phyloP scores from a whole-genome alignment of 1,140 invertebrate genomes.

The Dendrolimus kikuchii region DNA sequence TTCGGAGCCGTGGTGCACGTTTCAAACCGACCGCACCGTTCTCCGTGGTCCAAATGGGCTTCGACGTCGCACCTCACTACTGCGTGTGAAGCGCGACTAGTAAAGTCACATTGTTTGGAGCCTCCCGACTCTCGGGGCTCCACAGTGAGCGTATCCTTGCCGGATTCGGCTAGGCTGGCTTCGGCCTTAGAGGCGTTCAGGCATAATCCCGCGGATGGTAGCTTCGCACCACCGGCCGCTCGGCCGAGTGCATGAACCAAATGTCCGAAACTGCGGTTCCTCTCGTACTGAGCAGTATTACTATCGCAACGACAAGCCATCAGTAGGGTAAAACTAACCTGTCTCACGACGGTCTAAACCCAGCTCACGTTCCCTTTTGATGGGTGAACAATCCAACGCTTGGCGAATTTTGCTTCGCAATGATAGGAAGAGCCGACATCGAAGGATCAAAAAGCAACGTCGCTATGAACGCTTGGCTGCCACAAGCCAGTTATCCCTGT shows the following conservation, averaged over 20 bases:
- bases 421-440: slow-evolving; percentile 88
- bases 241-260: slow-evolving; percentile 81
- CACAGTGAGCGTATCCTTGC: slow-evolving; percentile 66
- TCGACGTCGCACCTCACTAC: slow-evolving; percentile 15
- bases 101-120: slow-evolving; percentile 74
- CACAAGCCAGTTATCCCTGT: slow-evolving; percentile 90
- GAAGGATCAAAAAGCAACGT: slow-evolving; percentile 79
- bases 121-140: slow-evolving; percentile 72
- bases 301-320: slow-evolving; percentile 65
- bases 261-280: slow-evolving; percentile 82
- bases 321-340: slow-evolving; percentile 82
- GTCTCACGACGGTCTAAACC: slow-evolving; percentile 87
- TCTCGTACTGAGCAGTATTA: slow-evolving; percentile 75
- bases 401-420: slow-evolving; percentile 86
- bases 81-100: slow-evolving; percentile 75
- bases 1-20: slow-evolving; percentile 13
- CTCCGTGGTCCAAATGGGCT: slow-evolving; percentile 18
- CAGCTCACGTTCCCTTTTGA: slow-evolving; percentile 83
- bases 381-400: slow-evolving; percentile 88
- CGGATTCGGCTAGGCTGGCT: slow-evolving; percentile 76
- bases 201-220: slow-evolving; percentile 87
- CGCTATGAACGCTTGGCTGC: slow-evolving; percentile 89
- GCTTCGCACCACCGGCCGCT: slow-evolving; percentile 80
- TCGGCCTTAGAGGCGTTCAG: slow-evolving; percentile 89
- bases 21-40: slow-evolving; percentile 10